A percentile compares a stretch with the other conserved stretches of the same genome.
Conservation (phyloP, 2,797 vertebrate species). For the Syngnathus rostellatus region DNA sequence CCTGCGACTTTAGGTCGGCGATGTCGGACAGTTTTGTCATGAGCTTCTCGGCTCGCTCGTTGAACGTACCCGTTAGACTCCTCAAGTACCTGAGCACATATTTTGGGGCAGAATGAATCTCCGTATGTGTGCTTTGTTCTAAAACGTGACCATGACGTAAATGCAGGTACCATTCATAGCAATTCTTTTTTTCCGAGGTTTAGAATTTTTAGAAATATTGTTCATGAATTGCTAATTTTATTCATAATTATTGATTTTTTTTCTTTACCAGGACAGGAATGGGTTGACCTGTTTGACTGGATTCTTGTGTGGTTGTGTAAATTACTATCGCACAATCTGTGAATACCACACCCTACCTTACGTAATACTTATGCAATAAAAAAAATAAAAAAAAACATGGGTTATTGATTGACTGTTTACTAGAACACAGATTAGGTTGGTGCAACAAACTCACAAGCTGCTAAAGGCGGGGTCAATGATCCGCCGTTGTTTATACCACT, state of each 20-base stretch:
- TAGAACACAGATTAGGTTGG: neutral
- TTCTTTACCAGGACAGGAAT: no score
- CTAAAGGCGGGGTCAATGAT: conserved; percentile 89
- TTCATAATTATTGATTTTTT: no score
- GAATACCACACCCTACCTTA: neutral
- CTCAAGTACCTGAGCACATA: conserved; percentile 70
- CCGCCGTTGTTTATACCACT: conserved; percentile 81
- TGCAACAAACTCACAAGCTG: conserved; percentile 66
- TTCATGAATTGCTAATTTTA: no score
- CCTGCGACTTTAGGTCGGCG: conserved; percentile 63
- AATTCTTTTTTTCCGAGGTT: no score
- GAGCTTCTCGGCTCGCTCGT: conserved; percentile 80
- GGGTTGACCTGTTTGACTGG: no score
- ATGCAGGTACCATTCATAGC: no score
- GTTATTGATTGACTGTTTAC: neutral
- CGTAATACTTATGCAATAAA: neutral
- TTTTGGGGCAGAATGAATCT: neutral
- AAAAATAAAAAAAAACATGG: neutral
- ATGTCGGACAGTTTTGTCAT: conserved; percentile 72
- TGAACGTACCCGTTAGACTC: conserved; percentile 78
- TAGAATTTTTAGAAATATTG: no score
- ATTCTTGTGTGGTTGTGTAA: neutral
- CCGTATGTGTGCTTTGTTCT: no score
- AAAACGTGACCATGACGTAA: no score
- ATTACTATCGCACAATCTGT: neutral